phyloP scores from a whole-genome alignment of 2,797 vertebrate species.

The Cossypha polioptera region DNA sequence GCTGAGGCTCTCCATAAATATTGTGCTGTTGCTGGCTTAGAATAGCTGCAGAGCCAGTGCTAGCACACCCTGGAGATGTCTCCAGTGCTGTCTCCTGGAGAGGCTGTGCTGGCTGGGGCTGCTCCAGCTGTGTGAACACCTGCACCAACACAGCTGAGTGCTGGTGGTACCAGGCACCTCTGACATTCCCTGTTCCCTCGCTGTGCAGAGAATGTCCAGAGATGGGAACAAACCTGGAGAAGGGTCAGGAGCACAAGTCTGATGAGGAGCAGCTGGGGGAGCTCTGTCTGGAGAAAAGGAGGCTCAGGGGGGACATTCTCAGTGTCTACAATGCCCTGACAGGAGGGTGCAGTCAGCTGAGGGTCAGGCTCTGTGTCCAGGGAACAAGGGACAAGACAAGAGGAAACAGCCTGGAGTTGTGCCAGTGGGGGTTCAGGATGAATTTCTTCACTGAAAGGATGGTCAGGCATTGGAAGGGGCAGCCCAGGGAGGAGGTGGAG shows the following conservation, averaged over 20 bases:
- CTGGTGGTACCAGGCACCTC: accelerated
- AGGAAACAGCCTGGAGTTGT: background rate
- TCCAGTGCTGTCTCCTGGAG: background rate
- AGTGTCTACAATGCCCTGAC: accelerated
- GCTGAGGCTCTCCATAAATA: background rate
- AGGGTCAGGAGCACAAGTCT: background rate
- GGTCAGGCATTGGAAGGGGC: background rate
- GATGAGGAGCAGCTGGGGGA: background rate
- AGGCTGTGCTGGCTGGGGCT: background rate
- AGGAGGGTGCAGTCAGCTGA: background rate
- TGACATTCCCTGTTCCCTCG: accelerated
- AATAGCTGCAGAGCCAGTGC: background rate
- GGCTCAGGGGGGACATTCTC: background rate
- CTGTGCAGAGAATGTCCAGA: background rate
- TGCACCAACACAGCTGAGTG: accelerated
- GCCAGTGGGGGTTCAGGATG: accelerated
- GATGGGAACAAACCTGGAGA: background rate
- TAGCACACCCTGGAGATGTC: background rate
- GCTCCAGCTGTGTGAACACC: accelerated
- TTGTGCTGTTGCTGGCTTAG: background rate
- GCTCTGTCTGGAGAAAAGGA: background rate
- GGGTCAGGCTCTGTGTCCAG: background rate
- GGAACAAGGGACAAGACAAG: background rate
- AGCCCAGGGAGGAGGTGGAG: background rate
- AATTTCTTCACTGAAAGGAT: background rate